phyloP scores from a whole-genome alignment of 2,888 invertebrate genomes.

The Dryomyza anilis region DNA sequence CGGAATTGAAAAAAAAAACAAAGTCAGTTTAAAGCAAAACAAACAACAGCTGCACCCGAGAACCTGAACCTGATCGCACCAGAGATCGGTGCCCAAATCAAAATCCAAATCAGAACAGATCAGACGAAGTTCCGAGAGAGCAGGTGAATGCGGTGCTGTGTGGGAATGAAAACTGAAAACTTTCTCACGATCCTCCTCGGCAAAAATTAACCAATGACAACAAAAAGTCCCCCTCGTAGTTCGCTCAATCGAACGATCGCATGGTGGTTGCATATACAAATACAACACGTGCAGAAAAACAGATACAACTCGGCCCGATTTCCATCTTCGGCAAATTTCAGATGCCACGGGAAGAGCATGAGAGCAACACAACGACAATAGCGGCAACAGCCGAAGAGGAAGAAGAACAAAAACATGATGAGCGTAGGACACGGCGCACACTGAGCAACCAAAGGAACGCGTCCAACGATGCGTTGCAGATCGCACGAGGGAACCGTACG shows the following conservation, averaged over 20 bases:
- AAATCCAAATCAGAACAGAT: conserved; percentile 10
- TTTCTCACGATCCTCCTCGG: conserved; percentile 48
- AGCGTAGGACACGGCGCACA: conserved; percentile 3
- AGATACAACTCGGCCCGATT: background rate
- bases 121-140: conserved; percentile 30
- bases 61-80: background rate
- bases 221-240: conserved; percentile 15
- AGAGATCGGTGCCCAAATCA: conserved; percentile 34
- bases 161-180: conserved; percentile 60
- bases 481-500: conserved; percentile 20
- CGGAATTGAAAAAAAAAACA: conserved; percentile 15
- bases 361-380: conserved; percentile 3
- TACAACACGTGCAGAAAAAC: conserved; percentile 14
- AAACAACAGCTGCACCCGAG: conserved; percentile 23
- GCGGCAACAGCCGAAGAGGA: background rate
- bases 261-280: conserved; percentile 12
- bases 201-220: background rate
- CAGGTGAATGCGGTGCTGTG: conserved; percentile 55
- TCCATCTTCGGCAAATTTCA: background rate
- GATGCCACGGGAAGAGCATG: background rate
- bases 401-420: conserved; percentile 1
- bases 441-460: background rate
- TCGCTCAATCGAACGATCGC: background rate
- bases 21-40: conserved; percentile 20
- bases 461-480: conserved; percentile 1